Evolutionary conservation across 2,113 vertebrate genomes (phyloP).

Genomic region (Urocitellus parryii): DNA sequence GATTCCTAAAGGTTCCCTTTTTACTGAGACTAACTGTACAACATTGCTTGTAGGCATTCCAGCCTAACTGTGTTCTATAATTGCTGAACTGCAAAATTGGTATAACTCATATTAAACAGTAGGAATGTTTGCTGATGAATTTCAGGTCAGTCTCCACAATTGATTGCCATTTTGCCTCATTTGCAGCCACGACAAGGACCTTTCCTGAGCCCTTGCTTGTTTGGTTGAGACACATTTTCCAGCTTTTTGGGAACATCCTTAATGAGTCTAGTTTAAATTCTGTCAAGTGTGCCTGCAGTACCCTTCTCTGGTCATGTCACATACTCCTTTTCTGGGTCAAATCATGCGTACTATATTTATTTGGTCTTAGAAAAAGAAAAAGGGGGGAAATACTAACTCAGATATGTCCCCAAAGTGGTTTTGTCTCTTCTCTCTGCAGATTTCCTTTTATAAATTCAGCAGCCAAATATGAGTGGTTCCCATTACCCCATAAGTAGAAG

Average conservation of each 20-base stretch:
- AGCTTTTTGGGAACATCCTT: neutral
- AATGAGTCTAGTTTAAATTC: neutral
- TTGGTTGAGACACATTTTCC: neutral
- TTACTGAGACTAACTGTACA: neutral
- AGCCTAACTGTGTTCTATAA: neutral
- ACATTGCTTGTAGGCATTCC: neutral
- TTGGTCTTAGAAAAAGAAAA: neutral
- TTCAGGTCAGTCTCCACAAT: neutral
- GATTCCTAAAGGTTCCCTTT: neutral
- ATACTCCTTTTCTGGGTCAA: conserved; percentile 12
- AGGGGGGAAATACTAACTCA: neutral
- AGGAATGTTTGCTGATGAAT: neutral
- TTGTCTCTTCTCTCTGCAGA: neutral
- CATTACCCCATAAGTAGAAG: neutral
- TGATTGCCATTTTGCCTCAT: neutral
- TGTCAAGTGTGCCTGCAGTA: neutral
- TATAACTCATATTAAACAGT: neutral
- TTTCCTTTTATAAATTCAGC: neutral
- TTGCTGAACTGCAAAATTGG: neutral
- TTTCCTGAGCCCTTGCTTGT: neutral
- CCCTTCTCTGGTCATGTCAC: neutral
- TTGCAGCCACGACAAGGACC: neutral
- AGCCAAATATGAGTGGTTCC: neutral
- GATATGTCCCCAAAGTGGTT: neutral
- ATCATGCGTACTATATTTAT: neutral